Evolutionary conservation across 2,888 invertebrate species (phyloP), one percentile per base, ranked within the genome.

Genomic region (Thereva nobilitata): DNA sequence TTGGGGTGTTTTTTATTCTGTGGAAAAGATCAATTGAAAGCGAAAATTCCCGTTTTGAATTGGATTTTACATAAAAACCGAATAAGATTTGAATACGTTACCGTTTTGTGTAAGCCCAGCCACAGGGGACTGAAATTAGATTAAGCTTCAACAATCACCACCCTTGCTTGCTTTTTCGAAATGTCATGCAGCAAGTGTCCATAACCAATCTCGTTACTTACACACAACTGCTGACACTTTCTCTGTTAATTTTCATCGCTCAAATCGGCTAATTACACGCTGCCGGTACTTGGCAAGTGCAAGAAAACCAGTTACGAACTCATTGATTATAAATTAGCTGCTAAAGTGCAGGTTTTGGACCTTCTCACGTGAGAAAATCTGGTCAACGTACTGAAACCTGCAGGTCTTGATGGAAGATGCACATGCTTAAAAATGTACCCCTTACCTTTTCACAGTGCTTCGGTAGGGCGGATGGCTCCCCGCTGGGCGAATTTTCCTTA

Each of bases 281-380:
- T 23, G 23, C 23, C 23, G 23, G 23, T 23, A 23, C 23, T 23
- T 23, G 23, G 23, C 23, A 23, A 23, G 23, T 23, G 23, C 23
- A 42, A 50, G 42, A 50, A 61, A 59, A 49, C 49, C 59, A 49
- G 57, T 49, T 49, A 38, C 35, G 8, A 49, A 38, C 40, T 61
- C 40, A 61, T 50, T 50, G 61, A 61, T 61, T 61, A 61, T 61
- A 61, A 61, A 61, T 61, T 50, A 61, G 6, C 10, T 5, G 35
- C 38, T 38, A 38, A 12, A 10, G 40, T n/a, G 40, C 45, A 57
- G 34, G 45, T 45, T 57, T 57, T 57, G 49, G 41, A 50, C 40
- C 50, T 61, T 35, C 12, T 35, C 8, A n/a, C 23, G 23, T 8
- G 47, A 47, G 10, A 47, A 10, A 7, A 34, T 50, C 50, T 8